Percentiles rank a stretch among this genome's conserved stretches.
phyloP scores from a whole-genome alignment of 1,140 invertebrate species.

The Calycopis cecrops region DNA sequence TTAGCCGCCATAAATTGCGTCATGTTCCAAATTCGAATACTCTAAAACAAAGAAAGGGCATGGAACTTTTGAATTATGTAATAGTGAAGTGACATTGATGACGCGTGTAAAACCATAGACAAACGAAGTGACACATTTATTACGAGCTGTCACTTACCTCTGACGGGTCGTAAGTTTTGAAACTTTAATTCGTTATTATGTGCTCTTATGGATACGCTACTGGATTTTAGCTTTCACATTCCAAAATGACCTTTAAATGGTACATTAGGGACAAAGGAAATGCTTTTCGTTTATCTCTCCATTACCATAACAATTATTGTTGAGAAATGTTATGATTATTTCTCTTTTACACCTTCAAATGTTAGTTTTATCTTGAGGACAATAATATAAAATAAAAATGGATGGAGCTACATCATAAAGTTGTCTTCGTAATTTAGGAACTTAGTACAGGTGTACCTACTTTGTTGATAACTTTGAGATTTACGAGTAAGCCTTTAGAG shows the following conservation, averaged over 20 bases:
- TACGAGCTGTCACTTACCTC: slow-evolving; percentile 54
- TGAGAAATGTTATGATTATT: slow-evolving; percentile 1
- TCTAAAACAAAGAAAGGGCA: slow-evolving; percentile 67
- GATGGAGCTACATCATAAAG: too few relatives aligned
- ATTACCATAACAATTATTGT: slow-evolving; percentile 19
- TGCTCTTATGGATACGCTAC: slow-evolving; percentile 42
- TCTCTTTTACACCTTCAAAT: not conserved
- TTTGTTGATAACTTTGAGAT: too few relatives aligned
- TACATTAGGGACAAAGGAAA: slow-evolving; percentile 16
- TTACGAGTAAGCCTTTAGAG: too few relatives aligned
- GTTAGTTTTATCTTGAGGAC: too few relatives aligned
- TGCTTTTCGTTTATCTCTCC: slow-evolving; percentile 14
- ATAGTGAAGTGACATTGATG: slow-evolving; percentile 56
- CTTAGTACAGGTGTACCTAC: too few relatives aligned
- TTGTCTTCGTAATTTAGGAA: too few relatives aligned
- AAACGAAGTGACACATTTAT: slow-evolving; percentile 63
- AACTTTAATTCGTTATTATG: slow-evolving; percentile 65
- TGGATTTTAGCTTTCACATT: slow-evolving; percentile 51
- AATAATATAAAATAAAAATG: too few relatives aligned
- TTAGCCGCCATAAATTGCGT: slow-evolving; percentile 22
- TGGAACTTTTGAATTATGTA: slow-evolving; percentile 61
- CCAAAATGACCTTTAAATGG: slow-evolving; percentile 25
- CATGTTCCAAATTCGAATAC: slow-evolving; percentile 46
- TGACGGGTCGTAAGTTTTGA: slow-evolving; percentile 56
- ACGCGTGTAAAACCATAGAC: slow-evolving; percentile 41